Percentiles rank a stretch among this genome's conserved stretches.
Conservation (phyloP, 2,888 invertebrate genomes). For the Cheilosia vulpina region DNA sequence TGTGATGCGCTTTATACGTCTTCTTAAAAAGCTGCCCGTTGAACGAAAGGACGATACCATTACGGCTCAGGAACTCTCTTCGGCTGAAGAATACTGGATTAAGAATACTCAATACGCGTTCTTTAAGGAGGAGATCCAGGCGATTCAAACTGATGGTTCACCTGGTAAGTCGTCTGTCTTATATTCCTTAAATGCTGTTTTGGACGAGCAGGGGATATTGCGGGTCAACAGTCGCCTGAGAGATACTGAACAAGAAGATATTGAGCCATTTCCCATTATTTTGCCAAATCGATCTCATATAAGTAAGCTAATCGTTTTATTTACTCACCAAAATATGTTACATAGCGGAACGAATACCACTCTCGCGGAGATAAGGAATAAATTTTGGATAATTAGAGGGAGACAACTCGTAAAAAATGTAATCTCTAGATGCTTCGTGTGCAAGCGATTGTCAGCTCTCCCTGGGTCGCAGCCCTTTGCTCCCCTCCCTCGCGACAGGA, state of each 20-base stretch:
- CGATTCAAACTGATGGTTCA: too few relatives aligned
- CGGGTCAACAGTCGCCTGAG: conserved; percentile 20
- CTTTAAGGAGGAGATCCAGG: too few relatives aligned
- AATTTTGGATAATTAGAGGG: conserved; percentile 33
- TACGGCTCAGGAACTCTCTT: too few relatives aligned
- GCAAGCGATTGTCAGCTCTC: conserved; percentile 8
- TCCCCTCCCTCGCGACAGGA: conserved; percentile 24
- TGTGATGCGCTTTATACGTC: too few relatives aligned
- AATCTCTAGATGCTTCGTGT: conserved; percentile 7
- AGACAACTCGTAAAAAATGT: conserved; percentile 14
- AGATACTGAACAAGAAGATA: background rate
- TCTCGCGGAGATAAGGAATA: conserved; percentile 10
- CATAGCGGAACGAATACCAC: conserved; percentile 25
- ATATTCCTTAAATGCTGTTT: background rate
- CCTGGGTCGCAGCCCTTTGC: conserved; percentile 21
- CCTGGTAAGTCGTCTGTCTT: background rate
- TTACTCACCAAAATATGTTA: conserved; percentile 4
- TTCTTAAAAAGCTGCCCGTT: too few relatives aligned
- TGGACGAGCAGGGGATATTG: conserved; percentile 1
- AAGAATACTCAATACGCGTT: background rate
- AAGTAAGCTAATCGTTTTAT: conserved; percentile 1
- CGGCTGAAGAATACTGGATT: conserved; percentile 8
- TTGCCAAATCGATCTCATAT: too few relatives aligned
- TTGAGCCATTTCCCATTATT: conserved; percentile 13
- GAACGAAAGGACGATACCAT: too few relatives aligned